A percentile compares a stretch with the other conserved stretches of the same genome.
Conservation (phyloP, 2,113 vertebrate genomes). For the Sialia sialis region DNA sequence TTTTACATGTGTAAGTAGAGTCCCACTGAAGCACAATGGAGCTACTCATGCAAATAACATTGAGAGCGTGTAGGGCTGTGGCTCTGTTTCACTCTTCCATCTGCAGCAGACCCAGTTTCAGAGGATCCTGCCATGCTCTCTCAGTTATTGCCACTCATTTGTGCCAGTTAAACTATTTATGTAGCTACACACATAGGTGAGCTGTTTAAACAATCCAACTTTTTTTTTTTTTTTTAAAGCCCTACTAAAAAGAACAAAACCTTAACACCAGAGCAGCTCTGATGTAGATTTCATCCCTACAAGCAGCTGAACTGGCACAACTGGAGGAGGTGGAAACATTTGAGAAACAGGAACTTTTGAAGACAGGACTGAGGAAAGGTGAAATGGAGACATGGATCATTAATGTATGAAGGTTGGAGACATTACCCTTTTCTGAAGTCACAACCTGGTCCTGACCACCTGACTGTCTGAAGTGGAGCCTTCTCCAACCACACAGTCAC, state of each 20-base stretch:
- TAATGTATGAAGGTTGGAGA: neutral
- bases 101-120: constrained; percentile 18
- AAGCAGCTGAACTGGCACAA: constrained; percentile 23
- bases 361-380: neutral
- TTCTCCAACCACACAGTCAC: neutral
- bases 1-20: constrained; percentile 53
- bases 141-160: neutral
- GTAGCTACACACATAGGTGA: neutral
- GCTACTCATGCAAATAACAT: constrained; percentile 50
- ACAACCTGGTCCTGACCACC: neutral
- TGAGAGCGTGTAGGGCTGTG: neutral
- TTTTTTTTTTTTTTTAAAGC: neutral
- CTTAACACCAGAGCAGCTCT: neutral
- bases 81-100: constrained; percentile 16
- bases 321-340: constrained; percentile 41
- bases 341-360: constrained; percentile 43
- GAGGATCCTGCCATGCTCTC: neutral
- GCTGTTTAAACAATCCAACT: neutral
- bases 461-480: neutral
- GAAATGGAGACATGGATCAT: neutral
- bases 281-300: neutral
- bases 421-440: neutral
- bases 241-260: neutral
- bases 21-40: constrained; percentile 42
- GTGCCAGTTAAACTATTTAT: neutral